Percentiles rank a stretch among this genome's conserved stretches.
These are phyloP conservation scores for Drosophila kurseongensis DNA, from an alignment of 1,140 invertebrate genomes.

Conservation along the genomic window DNA sequence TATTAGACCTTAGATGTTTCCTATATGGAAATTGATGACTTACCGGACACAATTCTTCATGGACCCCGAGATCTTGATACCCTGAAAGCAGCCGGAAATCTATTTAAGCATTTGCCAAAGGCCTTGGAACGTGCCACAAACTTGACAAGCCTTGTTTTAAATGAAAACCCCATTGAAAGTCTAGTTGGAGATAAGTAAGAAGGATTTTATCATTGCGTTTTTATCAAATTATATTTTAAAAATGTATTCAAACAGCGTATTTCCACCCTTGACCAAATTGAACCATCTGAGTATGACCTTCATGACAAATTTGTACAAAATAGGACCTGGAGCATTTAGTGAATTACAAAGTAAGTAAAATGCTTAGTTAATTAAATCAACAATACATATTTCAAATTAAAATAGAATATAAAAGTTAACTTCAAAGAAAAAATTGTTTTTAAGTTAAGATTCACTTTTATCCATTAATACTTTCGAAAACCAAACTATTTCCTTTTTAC, in stretches of 20 bases:
- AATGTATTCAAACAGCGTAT: conserved; percentile 85
- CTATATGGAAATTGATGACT: conserved; percentile 86
- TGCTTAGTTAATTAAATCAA: no score
- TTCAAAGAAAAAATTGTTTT: no score
- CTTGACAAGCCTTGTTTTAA: conserved; percentile 87
- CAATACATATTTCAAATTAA: background rate
- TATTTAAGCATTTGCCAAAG: conserved; percentile 87
- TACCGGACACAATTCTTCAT: conserved; percentile 88
- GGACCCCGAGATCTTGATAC: conserved; percentile 87
- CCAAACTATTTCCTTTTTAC: background rate
- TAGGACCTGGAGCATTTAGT: conserved; percentile 85
- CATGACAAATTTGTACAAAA: conserved; percentile 86
- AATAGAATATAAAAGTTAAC: background rate
- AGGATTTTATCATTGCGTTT: background rate
- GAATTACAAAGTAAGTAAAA: conserved; percentile 65
- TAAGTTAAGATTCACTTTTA: no score
- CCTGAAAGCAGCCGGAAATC: conserved; percentile 90
- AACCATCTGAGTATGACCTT: conserved; percentile 88
- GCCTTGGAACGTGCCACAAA: conserved; percentile 86
- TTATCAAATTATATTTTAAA: background rate
- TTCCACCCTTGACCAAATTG: conserved; percentile 87
- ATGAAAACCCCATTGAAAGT: conserved; percentile 88
- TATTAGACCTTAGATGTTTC: conserved; percentile 85
- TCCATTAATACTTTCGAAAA: no score
- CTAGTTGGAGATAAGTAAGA: conserved; percentile 84